Percentiles rank a stretch among this genome's conserved stretches.
Evolutionary conservation across 2,797 vertebrate genomes (phyloP).

Genomic region (Vespertilio murinus): DNA sequence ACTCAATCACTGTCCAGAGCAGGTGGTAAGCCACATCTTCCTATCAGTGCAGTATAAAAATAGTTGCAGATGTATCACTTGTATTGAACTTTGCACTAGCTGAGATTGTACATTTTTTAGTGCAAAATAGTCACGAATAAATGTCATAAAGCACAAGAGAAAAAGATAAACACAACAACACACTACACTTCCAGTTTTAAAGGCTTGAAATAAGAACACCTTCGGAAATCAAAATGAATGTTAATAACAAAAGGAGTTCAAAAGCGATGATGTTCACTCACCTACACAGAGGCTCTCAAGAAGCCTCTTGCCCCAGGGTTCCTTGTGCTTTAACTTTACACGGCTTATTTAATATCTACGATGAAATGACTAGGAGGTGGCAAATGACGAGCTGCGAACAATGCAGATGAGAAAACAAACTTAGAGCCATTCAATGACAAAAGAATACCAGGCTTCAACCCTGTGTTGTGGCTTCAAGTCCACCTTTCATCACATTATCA

Average conservation of each 20-base stretch:
- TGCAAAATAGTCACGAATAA: neutral
- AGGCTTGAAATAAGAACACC: neutral
- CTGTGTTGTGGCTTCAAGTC: neutral
- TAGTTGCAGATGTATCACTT: neutral
- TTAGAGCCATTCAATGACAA: neutral
- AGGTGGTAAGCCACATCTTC: neutral
- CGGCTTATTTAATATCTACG: neutral
- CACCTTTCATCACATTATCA: neutral
- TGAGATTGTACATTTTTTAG: constrained; percentile 24
- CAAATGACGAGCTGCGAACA: neutral
- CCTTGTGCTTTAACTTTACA: neutral
- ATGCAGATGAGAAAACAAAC: neutral
- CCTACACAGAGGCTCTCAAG: neutral
- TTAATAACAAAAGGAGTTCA: neutral
- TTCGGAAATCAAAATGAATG: constrained; percentile 4
- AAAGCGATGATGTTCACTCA: neutral
- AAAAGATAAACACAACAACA: neutral
- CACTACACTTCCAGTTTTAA: neutral
- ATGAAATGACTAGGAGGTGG: neutral
- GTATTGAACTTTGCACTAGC: neutral
- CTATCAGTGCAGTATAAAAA: neutral
- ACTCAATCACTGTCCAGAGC: neutral
- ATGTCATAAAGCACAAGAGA: neutral
- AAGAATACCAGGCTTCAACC: neutral
- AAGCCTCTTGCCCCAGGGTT: neutral